phyloP scores from a whole-genome alignment of 2,888 invertebrate genomes.

The Plemyria rubiginata region DNA sequence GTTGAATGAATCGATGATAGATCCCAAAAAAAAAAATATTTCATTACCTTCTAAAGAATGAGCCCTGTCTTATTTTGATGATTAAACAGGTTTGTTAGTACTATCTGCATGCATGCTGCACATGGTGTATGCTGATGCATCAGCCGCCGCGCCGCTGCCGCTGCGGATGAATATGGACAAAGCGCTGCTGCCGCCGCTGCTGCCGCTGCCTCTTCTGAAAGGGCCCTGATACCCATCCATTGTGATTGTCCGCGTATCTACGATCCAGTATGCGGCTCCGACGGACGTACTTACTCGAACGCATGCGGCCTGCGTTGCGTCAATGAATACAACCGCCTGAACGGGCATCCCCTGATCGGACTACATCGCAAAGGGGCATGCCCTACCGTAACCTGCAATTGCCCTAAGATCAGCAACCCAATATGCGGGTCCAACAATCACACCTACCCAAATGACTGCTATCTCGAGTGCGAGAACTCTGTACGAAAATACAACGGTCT shows the following conservation, averaged over 20 bases:
- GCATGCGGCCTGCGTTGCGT: conserved; percentile 46
- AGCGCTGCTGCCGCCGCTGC: conserved; percentile 1
- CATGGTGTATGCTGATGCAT: conserved; percentile 10
- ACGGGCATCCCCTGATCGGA: conserved; percentile 24
- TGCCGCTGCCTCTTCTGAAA: conserved; percentile 6
- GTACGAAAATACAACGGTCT: conserved; percentile 27
- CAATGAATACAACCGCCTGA: conserved; percentile 31
- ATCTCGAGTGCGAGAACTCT: conserved; percentile 77
- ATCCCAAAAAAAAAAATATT: no score
- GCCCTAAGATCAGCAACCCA: conserved; percentile 51
- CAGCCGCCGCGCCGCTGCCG: background rate
- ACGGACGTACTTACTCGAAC: conserved; percentile 51
- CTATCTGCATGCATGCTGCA: conserved; percentile 20
- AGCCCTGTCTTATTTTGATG: background rate
- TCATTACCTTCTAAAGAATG: no score
- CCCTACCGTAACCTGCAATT: conserved; percentile 34
- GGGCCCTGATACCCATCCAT: background rate
- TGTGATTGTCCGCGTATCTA: conserved; percentile 22
- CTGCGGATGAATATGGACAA: background rate
- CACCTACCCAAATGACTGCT: conserved; percentile 87
- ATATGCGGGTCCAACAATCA: conserved; percentile 89
- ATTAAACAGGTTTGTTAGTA: conserved; percentile 16
- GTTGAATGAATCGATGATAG: no score
- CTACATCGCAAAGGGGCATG: conserved; percentile 44
- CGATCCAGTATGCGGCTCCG: conserved; percentile 51